Percentiles rank a stretch among this genome's conserved stretches.
phyloP scores from a whole-genome alignment of 2,888 invertebrate species.

The Phyllotreta striolata region DNA sequence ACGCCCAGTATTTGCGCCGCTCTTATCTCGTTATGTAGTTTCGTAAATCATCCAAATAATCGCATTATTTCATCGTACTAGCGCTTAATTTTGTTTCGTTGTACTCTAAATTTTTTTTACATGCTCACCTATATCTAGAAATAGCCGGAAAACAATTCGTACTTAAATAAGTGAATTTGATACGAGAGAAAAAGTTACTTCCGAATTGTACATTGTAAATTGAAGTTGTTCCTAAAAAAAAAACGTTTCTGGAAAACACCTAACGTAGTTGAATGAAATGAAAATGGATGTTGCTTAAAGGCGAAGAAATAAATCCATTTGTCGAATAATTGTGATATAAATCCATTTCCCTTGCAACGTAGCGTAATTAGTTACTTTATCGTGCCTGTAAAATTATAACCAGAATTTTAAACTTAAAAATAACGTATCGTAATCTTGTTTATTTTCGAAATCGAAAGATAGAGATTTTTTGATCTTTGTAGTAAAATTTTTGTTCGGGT shows the following conservation, averaged over 20 bases:
- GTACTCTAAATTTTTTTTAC: no score
- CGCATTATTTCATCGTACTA: no score
- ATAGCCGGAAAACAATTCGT: not conserved
- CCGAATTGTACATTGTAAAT: no score
- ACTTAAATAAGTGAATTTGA: constrained; percentile 2
- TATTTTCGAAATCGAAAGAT: constrained; percentile 1
- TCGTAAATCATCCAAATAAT: no score
- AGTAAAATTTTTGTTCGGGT: no score
- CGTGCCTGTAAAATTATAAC: constrained; percentile 25
- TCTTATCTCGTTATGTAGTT: no score
- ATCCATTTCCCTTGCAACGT: constrained; percentile 16
- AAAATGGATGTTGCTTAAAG: not conserved
- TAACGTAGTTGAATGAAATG: not conserved
- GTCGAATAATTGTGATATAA: constrained; percentile 26
- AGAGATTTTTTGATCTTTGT: no score
- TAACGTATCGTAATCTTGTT: constrained; percentile 19
- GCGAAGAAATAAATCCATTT: constrained; percentile 14
- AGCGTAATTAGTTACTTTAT: constrained; percentile 29
- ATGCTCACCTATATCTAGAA: no score
- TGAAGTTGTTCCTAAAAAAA: no score
- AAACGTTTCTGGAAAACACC: not conserved
- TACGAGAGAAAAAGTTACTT: no score
- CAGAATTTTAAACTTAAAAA: constrained; percentile 19
- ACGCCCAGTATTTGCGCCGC: no score
- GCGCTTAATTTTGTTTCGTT: no score